phyloP scores from a whole-genome alignment of 2,797 vertebrate genomes.

The Odontamblyopus lacepedii region DNA sequence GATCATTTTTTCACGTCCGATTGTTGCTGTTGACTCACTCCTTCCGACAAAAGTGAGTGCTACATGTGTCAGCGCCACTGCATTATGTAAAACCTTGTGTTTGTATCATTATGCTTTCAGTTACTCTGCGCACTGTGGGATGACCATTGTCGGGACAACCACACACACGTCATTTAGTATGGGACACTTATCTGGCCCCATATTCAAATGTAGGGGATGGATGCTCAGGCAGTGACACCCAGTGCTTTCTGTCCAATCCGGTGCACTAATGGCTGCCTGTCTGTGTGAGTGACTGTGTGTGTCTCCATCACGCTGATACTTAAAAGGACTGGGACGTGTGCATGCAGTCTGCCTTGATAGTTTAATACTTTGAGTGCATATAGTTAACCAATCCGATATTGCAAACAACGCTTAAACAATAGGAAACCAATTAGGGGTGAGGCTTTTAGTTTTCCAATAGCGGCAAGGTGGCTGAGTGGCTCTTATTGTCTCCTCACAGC shows the following conservation, averaged over 20 bases:
- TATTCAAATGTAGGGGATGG: conserved; percentile 55
- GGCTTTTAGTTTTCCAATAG: too few relatives aligned
- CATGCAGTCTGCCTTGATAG: neutral
- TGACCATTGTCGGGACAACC: conserved; percentile 22
- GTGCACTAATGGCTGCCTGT: conserved; percentile 59
- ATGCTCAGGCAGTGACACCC: conserved; percentile 55
- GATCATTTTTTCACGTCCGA: neutral
- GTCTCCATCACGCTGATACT: conserved; percentile 45
- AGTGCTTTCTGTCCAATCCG: conserved; percentile 52
- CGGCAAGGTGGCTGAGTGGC: too few relatives aligned
- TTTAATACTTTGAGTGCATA: neutral
- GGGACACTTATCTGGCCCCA: conserved; percentile 48
- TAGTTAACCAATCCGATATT: neutral
- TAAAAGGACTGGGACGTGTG: conserved; percentile 53
- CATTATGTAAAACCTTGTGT: conserved; percentile 26
- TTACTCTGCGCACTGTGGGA: conserved; percentile 39
- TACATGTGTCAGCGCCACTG: conserved; percentile 1
- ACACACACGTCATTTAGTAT: conserved; percentile 26
- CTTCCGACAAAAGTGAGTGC: conserved; percentile 12
- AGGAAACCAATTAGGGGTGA: too few relatives aligned
- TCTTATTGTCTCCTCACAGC: too few relatives aligned
- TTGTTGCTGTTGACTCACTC: neutral
- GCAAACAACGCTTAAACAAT: neutral
- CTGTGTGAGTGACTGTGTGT: conserved; percentile 47
- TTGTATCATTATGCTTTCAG: conserved; percentile 18